Conservation (phyloP, 2,888 invertebrate species). For the Druceiella hillmani region DNA sequence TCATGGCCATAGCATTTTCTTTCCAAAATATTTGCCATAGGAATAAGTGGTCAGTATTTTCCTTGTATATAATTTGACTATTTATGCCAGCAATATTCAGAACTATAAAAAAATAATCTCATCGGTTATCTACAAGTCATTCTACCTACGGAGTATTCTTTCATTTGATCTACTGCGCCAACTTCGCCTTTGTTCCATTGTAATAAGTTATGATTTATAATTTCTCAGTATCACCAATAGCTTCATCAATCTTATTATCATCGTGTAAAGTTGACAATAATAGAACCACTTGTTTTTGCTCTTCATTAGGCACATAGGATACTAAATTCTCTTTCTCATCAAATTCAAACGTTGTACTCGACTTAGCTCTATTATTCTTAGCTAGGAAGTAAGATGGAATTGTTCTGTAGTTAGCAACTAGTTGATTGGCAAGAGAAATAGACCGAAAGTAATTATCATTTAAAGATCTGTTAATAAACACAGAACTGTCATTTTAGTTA, state of each 20-base stretch:
- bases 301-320: conserved; percentile 16
- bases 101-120: conserved; percentile 22
- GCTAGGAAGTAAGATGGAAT: too few species aligned
- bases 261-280: conserved; percentile 16
- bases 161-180: conserved; percentile 23
- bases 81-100: conserved; percentile 23
- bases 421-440: too few species aligned
- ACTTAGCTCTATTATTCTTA: too few species aligned
- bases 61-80: neutral
- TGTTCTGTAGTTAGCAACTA: too few species aligned
- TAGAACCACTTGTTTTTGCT: conserved; percentile 19
- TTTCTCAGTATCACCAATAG: conserved; percentile 5
- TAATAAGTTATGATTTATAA: conserved; percentile 21
- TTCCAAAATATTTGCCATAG: neutral
- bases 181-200: conserved; percentile 22
- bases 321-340: too few species aligned
- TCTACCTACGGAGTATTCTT: conserved; percentile 19
- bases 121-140: conserved; percentile 22
- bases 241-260: conserved; percentile 10
- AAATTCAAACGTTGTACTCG: too few species aligned
- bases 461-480: too few species aligned
- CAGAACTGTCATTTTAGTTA: too few species aligned
- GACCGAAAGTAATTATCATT: too few species aligned
- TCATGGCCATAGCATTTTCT: neutral
- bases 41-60: neutral